phyloP scores from a whole-genome alignment of 2,113 vertebrate genomes.

The Pungitius pungitius region DNA sequence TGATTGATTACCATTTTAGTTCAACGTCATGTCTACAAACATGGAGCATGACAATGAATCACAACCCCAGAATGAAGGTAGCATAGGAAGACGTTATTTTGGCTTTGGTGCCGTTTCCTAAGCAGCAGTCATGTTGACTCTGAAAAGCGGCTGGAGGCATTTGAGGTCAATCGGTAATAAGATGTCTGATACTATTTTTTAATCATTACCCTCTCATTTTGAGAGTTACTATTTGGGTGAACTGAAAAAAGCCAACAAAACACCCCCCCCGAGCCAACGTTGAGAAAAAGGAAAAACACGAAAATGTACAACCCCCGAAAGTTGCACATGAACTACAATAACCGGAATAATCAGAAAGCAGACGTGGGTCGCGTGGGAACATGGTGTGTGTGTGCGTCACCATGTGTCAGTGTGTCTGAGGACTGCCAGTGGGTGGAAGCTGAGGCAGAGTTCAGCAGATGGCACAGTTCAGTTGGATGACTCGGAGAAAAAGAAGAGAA shows the following conservation, averaged over 20 bases:
- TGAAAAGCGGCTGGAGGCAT: neutral
- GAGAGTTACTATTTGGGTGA: neutral
- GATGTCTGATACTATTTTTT: neutral
- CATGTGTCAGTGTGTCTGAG: slow-evolving; percentile 11
- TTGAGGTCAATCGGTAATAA: neutral
- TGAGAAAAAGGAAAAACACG: neutral
- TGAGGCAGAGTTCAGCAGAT: slow-evolving; percentile 51
- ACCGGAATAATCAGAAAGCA: neutral
- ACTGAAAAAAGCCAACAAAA: neutral
- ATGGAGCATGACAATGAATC: neutral
- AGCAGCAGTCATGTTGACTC: neutral
- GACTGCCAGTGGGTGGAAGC: slow-evolving; percentile 32
- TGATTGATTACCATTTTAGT: neutral
- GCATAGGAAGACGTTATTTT: neutral
- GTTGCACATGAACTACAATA: neutral
- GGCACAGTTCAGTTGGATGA: slow-evolving; percentile 48
- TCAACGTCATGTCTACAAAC: neutral
- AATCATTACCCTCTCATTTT: neutral
- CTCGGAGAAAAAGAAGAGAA: neutral
- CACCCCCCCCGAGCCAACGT: neutral
- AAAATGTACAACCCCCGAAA: neutral
- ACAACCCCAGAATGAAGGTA: neutral
- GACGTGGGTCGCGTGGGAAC: neutral
- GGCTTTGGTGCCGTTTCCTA: neutral
- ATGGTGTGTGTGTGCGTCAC: slow-evolving; percentile 4